phyloP scores from a whole-genome alignment of 2,113 vertebrate species.

The Erpornis zantholeuca region DNA sequence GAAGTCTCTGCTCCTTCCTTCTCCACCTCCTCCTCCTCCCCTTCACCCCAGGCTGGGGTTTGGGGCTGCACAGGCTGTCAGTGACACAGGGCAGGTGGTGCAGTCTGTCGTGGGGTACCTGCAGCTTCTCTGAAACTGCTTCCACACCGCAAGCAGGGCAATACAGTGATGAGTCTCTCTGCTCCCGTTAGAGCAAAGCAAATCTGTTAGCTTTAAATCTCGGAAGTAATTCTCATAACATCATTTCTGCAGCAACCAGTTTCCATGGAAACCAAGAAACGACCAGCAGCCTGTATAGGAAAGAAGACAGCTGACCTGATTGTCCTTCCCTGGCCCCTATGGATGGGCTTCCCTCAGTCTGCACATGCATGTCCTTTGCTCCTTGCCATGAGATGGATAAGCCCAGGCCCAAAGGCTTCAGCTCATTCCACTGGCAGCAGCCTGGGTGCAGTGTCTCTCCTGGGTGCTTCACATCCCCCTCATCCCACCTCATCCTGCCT shows the following conservation, averaged over 20 bases:
- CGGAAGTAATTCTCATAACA: background rate
- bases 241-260: conserved; percentile 9
- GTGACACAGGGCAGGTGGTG: background rate
- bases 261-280: background rate
- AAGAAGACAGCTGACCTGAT: background rate
- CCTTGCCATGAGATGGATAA: background rate
- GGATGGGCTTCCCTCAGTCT: background rate
- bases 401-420: background rate
- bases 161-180: background rate
- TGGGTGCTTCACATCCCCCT: background rate
- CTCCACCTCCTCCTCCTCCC: background rate
- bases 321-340: background rate
- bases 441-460: background rate
- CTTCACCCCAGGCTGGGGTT: background rate
- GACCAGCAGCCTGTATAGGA: rapidly evolving
- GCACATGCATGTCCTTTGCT: background rate
- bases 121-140: rapidly evolving
- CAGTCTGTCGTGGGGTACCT: background rate
- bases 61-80: background rate
- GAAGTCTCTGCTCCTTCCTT: background rate
- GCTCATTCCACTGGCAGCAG: background rate
- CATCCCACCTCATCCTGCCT: background rate
- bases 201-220: background rate
- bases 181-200: background rate
- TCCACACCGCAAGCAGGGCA: rapidly evolving